Conservation (phyloP, 2,888 invertebrate species). For the Ichneumoninae sp. region DNA sequence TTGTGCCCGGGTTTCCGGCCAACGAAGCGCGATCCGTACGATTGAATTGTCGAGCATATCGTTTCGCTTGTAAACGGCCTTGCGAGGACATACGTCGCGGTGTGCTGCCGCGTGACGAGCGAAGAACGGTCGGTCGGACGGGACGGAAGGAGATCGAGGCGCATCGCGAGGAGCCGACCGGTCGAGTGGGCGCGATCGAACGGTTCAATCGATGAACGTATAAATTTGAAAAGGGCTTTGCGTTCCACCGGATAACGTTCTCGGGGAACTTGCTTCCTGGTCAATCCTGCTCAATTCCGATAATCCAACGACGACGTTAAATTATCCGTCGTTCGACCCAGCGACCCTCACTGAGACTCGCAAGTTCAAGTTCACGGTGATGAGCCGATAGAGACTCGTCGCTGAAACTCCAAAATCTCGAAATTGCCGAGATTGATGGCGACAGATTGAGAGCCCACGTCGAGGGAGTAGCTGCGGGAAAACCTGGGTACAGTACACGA, state of each 20-base stretch:
- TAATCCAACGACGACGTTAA: background rate
- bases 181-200: background rate
- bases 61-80: constrained; percentile 23
- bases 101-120: background rate
- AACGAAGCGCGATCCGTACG: constrained; percentile 55
- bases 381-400: too few species aligned
- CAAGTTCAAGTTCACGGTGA: too few species aligned
- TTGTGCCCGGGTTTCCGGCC: constrained; percentile 32
- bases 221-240: background rate
- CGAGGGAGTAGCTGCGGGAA: too few species aligned
- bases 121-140: background rate
- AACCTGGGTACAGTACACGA: too few species aligned
- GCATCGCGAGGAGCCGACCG: background rate
- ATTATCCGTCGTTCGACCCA: too few species aligned
- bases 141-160: background rate
- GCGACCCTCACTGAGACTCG: too few species aligned
- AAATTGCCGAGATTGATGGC: too few species aligned
- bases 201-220: background rate
- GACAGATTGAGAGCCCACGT: too few species aligned
- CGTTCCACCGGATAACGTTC: background rate
- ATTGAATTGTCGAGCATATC: constrained; percentile 55
- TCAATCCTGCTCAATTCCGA: too few species aligned
- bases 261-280: background rate
- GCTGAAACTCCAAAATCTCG: too few species aligned
- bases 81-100: constrained; percentile 31